Conservation (phyloP, 1,140 invertebrate species). For the Aphelinus atriplicis region DNA sequence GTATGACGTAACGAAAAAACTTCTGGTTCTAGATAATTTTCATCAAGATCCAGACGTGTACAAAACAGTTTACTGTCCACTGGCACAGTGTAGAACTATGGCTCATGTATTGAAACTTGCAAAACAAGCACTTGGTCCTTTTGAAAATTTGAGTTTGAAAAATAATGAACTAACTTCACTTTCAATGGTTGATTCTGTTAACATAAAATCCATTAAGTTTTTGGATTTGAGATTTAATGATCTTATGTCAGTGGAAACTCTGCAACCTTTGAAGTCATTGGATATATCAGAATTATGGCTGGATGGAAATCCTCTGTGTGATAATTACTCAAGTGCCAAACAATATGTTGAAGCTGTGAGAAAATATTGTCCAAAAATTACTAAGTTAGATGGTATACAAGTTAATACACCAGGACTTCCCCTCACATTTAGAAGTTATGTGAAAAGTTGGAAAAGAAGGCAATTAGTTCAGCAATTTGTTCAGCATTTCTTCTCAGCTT, state of each 20-base stretch:
- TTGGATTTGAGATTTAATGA: conserved; percentile 66
- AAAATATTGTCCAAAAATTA: conserved; percentile 54
- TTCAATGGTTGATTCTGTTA: conserved; percentile 54
- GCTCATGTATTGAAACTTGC: conserved; percentile 64
- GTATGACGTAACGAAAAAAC: conserved; percentile 53
- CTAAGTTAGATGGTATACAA: conserved; percentile 54
- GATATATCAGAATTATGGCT: conserved; percentile 56
- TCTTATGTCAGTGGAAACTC: conserved; percentile 50
- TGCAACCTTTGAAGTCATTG: conserved; percentile 49
- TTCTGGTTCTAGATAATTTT: conserved; percentile 62
- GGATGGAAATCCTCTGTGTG: conserved; percentile 61
- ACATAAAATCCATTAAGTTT: conserved; percentile 50
- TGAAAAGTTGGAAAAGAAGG: conserved; percentile 42
- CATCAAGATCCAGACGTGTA: conserved; percentile 63
- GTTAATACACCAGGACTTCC: conserved; percentile 48
- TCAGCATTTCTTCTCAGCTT: conserved; percentile 58
- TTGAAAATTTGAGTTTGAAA: conserved; percentile 60
- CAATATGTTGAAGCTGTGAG: conserved; percentile 55
- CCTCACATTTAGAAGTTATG: conserved; percentile 45
- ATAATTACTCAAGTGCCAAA: conserved; percentile 54
- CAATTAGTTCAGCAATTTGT: conserved; percentile 55
- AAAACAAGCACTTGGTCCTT: conserved; percentile 51
- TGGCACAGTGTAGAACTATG: conserved; percentile 63
- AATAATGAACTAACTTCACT: conserved; percentile 62
- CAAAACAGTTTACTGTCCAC: conserved; percentile 61